A percentile compares a stretch with the other conserved stretches of the same genome.
phyloP scores from a whole-genome alignment of 2,113 vertebrate species.

The Python bivittatus region DNA sequence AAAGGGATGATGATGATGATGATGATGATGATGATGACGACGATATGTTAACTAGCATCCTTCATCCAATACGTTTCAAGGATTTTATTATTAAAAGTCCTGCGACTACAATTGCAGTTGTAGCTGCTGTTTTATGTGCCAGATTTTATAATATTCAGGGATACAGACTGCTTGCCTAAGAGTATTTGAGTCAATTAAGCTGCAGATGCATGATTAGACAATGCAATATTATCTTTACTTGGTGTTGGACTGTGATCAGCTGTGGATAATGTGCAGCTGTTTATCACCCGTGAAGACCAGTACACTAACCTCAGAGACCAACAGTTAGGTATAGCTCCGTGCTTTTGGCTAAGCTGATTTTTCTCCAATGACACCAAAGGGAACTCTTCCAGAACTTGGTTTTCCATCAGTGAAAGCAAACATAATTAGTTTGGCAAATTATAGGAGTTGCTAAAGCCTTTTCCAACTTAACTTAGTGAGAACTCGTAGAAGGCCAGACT shows the following conservation, averaged over 20 bases:
- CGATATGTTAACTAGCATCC: neutral
- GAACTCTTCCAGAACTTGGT: neutral
- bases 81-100: neutral
- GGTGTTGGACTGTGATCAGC: neutral
- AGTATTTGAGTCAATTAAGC: conserved; percentile 7
- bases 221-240: conserved; percentile 1
- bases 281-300: neutral
- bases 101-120: neutral
- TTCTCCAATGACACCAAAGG: neutral
- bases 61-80: neutral
- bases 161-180: neutral
- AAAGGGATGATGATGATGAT: too few relatives aligned
- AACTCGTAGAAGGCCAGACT: neutral
- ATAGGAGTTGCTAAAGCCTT: neutral
- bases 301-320: neutral
- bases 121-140: neutral
- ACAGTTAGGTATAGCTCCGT: neutral
- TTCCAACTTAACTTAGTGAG: neutral
- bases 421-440: neutral
- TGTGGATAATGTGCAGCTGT: neutral
- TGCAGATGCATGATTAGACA: conserved; percentile 18
- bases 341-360: neutral
- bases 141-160: neutral
- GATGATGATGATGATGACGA: neutral
- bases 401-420: neutral